Base-by-base conservation (phyloP, 2,797 vertebrate genomes). In the Diceros bicornis region DNA sequence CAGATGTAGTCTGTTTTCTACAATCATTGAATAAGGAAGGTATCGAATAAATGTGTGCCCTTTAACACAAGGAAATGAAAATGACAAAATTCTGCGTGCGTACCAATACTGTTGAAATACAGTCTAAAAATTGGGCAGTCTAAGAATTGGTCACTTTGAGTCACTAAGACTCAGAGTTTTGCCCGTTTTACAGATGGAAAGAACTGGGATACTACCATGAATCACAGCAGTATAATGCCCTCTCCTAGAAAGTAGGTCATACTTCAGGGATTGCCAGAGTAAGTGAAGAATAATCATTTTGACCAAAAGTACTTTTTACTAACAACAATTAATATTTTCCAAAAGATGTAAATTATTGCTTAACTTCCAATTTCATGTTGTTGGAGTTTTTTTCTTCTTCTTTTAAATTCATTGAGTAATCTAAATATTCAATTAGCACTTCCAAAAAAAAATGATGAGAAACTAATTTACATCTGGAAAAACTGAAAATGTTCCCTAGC, bases 1-100 rank as follows among this genome's bases (percentile, higher is more conserved):
- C 98, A 98, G 97, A 99, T 98, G 98, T 94, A 98, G 98, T 95
- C 97, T 98, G 98, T 97, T 98, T 98, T 98, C 96, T 97, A 97
- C 98, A 98, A 94, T 97, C 98, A 92, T 32, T 97, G 94, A 98
- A 97, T 97, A 98, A 98, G 97, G 96, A 98, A 98, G 98, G 97
- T 98, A 98, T 95, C 66, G 59, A 88, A 96, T 83, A 98, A 98
- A 98, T 93, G 94, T 92, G 96, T 96, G 88, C 85, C 98, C 98
- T 98, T 98, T 93, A 97, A 78, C 97, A 79, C 21, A 96, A 79
- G 57, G 25, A 89, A 94, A 95, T 78, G 12, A 84, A 96, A 97
- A 78, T 78, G 50, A 95, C 44, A 88, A 82, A 47, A 82, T 95
- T 93, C 62, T 90, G 34, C 50, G 12, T 50, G 41, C 37, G 6